phyloP scores from a whole-genome alignment of 1,140 invertebrate species.

The Augochlora pura region DNA sequence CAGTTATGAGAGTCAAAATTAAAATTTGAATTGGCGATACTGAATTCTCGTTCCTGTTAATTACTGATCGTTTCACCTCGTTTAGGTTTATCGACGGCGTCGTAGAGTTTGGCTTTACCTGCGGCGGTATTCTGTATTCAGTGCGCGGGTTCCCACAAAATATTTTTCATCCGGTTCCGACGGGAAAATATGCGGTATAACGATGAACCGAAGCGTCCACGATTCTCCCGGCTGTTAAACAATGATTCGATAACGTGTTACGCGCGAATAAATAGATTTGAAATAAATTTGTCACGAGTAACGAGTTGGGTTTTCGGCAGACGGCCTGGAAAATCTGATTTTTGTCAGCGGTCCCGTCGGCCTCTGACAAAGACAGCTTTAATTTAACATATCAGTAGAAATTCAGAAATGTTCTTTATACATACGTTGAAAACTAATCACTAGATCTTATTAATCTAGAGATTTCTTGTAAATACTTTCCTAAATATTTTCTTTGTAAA shows the following conservation, averaged over 20 bases:
- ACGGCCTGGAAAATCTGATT: slow-evolving; percentile 3
- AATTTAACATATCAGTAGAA: neutral
- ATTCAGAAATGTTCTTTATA: neutral
- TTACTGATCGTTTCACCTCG: no score
- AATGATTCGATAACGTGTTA: neutral
- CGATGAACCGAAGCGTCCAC: neutral
- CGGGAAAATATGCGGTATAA: neutral
- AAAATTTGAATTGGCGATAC: no score
- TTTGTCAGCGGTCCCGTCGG: neutral
- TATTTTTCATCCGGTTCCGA: neutral
- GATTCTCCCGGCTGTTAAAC: slow-evolving; percentile 1
- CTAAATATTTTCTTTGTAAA: no score
- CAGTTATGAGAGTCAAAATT: no score
- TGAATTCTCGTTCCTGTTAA: no score
- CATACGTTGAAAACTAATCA: no score
- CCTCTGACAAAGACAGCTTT: neutral
- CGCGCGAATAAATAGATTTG: slow-evolving; percentile 4
- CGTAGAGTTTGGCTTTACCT: no score
- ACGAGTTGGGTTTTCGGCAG: neutral
- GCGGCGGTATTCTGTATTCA: no score
- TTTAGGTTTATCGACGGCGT: no score
- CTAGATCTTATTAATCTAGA: no score
- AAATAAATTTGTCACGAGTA: slow-evolving; percentile 6
- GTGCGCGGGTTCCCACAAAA: neutral
- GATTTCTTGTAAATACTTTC: no score